Evolutionary conservation across 2,797 vertebrate genomes (phyloP).

Genomic region (Helicolenus hilgendorfi): DNA sequence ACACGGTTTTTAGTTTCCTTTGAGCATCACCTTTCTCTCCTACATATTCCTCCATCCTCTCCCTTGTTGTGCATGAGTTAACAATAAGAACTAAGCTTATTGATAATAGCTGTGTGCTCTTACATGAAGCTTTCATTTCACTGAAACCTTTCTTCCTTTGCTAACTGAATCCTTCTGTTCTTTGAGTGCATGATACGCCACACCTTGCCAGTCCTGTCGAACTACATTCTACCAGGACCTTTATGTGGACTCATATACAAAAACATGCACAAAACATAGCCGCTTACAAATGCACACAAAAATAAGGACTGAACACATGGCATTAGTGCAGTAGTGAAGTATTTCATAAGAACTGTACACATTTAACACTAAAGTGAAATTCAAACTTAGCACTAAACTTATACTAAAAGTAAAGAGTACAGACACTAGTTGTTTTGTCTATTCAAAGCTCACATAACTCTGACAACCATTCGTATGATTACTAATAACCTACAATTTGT

Average conservation of each 20-base stretch:
- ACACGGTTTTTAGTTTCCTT: not conserved
- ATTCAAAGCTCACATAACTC: not conserved
- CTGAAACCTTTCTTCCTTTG: not conserved
- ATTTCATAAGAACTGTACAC: not conserved
- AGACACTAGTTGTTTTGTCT: not conserved
- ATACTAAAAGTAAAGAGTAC: not conserved
- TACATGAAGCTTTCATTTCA: not conserved
- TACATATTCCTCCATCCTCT: not conserved
- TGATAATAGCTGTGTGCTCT: not conserved
- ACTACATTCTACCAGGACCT: conserved; percentile 72
- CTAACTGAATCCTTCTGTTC: not conserved
- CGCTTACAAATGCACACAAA: not conserved
- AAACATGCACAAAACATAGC: conserved; percentile 6
- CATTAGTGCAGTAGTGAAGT: not conserved
- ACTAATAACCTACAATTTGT: not conserved
- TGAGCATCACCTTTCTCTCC: not conserved
- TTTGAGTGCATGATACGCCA: not conserved
- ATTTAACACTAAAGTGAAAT: not conserved
- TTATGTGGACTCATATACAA: not conserved
- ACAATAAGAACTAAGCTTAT: not conserved
- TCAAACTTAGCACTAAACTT: not conserved
- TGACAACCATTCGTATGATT: not conserved
- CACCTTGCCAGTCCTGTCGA: conserved; percentile 70
- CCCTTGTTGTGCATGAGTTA: not conserved
- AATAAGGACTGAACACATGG: not conserved